Percentiles rank a stretch among this genome's conserved stretches.
phyloP scores from a whole-genome alignment of 1,140 invertebrate species.

The Aphelinus atriplicis region DNA sequence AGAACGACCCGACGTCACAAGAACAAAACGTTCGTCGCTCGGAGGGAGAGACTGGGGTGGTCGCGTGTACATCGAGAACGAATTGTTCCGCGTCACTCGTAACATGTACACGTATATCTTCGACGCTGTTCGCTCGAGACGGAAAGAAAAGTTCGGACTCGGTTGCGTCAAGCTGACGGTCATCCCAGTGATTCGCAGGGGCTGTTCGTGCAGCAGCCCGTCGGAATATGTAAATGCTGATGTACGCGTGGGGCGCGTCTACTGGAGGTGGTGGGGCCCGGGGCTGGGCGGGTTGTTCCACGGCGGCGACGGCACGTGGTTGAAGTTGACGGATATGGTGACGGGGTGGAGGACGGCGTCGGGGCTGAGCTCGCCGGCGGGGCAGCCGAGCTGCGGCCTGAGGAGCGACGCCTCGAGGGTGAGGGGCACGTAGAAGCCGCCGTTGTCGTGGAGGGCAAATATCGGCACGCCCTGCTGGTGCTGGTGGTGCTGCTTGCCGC shows the following conservation, averaged over 20 bases:
- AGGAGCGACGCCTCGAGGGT: conserved; percentile 84
- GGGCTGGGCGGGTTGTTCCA: conserved; percentile 60
- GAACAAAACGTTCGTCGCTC: too few species aligned
- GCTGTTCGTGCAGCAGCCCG: too few species aligned
- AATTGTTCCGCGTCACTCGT: too few species aligned
- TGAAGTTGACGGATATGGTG: conserved; percentile 89
- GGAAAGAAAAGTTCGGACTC: too few species aligned
- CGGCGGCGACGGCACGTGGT: conserved; percentile 50
- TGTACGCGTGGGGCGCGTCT: background rate
- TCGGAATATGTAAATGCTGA: too few species aligned
- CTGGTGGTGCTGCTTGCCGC: conserved; percentile 45
- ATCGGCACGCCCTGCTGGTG: conserved; percentile 73
- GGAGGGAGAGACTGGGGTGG: too few species aligned
- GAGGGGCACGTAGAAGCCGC: conserved; percentile 91
- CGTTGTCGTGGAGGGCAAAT: conserved; percentile 84
- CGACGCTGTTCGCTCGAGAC: background rate
- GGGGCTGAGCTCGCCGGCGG: conserved; percentile 65
- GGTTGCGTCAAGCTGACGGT: too few species aligned
- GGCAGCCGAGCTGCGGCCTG: conserved; percentile 73
- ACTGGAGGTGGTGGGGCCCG: conserved; percentile 45
- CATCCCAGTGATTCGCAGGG: too few species aligned
- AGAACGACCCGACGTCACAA: too few species aligned
- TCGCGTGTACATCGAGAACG: too few species aligned
- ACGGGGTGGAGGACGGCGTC: conserved; percentile 85
- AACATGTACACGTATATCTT: too few species aligned